Base-by-base conservation (phyloP, 2,113 vertebrate species). In the Ctenodactylus gundi region DNA sequence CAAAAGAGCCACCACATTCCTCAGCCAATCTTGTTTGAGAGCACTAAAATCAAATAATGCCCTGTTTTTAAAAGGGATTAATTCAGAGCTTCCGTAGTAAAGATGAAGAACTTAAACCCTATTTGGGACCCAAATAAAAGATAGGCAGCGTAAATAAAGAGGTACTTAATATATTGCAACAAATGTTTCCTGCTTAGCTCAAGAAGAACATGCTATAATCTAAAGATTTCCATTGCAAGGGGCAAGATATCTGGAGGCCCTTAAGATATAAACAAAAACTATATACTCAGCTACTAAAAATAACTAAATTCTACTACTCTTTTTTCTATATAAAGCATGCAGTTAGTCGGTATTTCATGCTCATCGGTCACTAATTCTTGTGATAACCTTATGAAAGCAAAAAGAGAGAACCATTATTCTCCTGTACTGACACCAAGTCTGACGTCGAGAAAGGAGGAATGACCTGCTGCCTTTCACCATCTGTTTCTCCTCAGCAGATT, bases 11-110 rank as follows among this genome's bases (percentile, higher is more conserved):
- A 12, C 51, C 44, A 57, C 34, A 44, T 75, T 92, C 53, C 41
- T 72, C 39, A 55, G 29, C 21, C 36, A 84, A 75, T 41, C 55
- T 25, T 68, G 58, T 70, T 75, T 64, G 44, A 67, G 6, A 51
- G 20, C 7, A 31, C 70, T 76, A 86, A 90, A 96, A 94, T 57
- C 51, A 85, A 96, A 97, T 92, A 97, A 93, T 91, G 49, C 11
- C 77, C 96, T 94, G 83, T 67, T 90, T 90, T 90, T 97, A 86
- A 96, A 91, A 95, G 67, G 13, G 96, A 96, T 97, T 90, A 73
- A 94, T 94, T 83, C 23, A 65, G 21, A 62, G 55, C 20, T 90
- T 95, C 25, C 27, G 55, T 84, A 27, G 0, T 46, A 3, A 83
- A 60, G 20, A 13, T 41, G 4, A 0, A 90, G 77, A 89, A 94